phyloP scores from a whole-genome alignment of 2,888 invertebrate species.

The Leptinotarsa rubiginosa region DNA sequence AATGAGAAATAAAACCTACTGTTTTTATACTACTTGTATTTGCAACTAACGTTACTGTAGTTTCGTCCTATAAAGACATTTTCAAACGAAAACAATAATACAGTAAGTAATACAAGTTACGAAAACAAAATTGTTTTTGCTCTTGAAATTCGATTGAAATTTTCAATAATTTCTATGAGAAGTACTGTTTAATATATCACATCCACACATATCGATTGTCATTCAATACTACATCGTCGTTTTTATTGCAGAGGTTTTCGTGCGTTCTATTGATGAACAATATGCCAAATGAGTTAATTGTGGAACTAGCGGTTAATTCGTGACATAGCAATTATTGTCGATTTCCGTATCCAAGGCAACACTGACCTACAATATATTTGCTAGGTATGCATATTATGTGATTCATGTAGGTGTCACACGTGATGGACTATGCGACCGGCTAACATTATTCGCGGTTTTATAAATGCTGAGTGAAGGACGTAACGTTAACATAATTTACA shows the following conservation, averaged over 20 bases:
- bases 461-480: not conserved
- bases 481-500: not conserved
- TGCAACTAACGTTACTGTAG: too few relatives aligned
- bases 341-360: constrained; percentile 36
- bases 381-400: constrained; percentile 36
- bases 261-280: not conserved
- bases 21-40: too few relatives aligned
- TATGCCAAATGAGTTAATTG: constrained; percentile 34
- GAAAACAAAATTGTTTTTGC: too few relatives aligned
- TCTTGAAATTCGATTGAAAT: too few relatives aligned
- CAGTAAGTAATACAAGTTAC: too few relatives aligned
- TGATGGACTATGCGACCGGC: constrained; percentile 17
- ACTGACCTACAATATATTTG: constrained; percentile 33
- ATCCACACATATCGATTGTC: too few relatives aligned
- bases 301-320: constrained; percentile 34
- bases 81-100: too few relatives aligned
- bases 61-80: too few relatives aligned
- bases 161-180: too few relatives aligned
- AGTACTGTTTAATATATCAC: too few relatives aligned
- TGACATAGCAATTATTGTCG: constrained; percentile 38
- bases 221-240: not conserved
- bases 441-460: constrained; percentile 3
- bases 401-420: constrained; percentile 25
- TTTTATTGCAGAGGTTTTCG: not conserved
- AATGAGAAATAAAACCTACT: too few relatives aligned